A percentile compares a stretch with the other conserved stretches of the same genome.
These are phyloP conservation scores for Heliconius nattereri DNA, from an alignment of 1,140 invertebrate genomes.

Conservation along the genomic window DNA sequence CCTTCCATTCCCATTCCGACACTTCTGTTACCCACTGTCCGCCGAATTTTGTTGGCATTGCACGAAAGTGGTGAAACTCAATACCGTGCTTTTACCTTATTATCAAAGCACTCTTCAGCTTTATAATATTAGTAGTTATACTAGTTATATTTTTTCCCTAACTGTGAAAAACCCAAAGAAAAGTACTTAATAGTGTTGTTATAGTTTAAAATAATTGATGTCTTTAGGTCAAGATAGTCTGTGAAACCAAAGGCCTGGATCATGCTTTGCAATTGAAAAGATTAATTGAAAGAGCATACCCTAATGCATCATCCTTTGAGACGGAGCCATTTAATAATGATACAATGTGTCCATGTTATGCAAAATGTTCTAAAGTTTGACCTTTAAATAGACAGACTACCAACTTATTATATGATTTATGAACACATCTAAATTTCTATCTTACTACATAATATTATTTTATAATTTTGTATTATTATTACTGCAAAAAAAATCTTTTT, in stretches of 20 bases:
- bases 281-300: conserved; percentile 63
- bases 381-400: no score
- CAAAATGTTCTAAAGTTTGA: conserved; percentile 18
- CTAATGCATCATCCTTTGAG: conserved; percentile 55
- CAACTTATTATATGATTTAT: no score
- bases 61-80: background rate
- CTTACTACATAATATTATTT: no score
- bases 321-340: conserved; percentile 68
- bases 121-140: no score
- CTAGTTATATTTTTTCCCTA: no score
- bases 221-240: conserved; percentile 60
- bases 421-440: no score
- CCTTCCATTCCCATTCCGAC: background rate
- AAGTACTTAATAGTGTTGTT: no score
- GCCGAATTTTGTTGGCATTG: background rate
- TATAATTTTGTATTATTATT: no score
- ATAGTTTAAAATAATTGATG: conserved; percentile 32
- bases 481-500: no score
- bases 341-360: conserved; percentile 62
- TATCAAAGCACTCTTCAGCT: background rate
- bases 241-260: conserved; percentile 58
- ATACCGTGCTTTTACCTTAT: background rate
- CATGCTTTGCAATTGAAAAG: conserved; percentile 70
- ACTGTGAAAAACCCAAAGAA: no score
- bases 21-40: background rate